Base-by-base conservation (phyloP, 2,797 vertebrate genomes). In the Lophotriccus pileatus region DNA sequence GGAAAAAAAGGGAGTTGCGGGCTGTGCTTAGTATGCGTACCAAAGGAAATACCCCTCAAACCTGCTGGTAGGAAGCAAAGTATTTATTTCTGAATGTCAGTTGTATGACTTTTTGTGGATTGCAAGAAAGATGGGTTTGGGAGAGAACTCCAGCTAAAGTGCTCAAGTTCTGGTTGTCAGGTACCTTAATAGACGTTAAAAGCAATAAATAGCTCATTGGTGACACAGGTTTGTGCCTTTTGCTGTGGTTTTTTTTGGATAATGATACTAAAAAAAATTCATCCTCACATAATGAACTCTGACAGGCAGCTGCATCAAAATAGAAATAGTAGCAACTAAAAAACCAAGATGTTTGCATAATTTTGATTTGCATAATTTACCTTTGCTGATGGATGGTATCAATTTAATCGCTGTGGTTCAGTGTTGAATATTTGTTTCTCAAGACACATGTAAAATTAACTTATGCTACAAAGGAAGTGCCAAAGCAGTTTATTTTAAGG, bases 321-420 rank as follows among this genome's bases (percentile, higher is more conserved):
- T 20, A 89, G 84, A 91, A 91, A 76, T 76, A 74, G 52, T 75
- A 70, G 34, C 46, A 82, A 68, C 43, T 41, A 47, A 86, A 93
- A 89, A 81, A 87, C 76, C 50, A 90, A 62, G 23, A 25, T 67
- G 72, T 94, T 87, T 95, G 86, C 82, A 84, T 88, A 86, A 83
- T 96, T 94, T 36, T 74, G 46, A 85, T 94, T 94, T 94, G 60
- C 84, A 90, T 81, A 80, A 77, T 91, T 95, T 95, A 73, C 64
- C 58, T 87, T 87, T 94, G 69, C 69, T 84, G 62, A 50, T 83
- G 50, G 82, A 70, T 96, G 63, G 16, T 88, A 93, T 77, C 75
- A 60, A 2, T 90, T 74, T 92, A 59, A 59, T 92, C 55, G 32
- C 68, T 92, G 16, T 84, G 39, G 46, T 84, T 80, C 0, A 2